Evolutionary conservation across 2,113 vertebrate genomes (phyloP).

Genomic region (Ptyas mucosa): DNA sequence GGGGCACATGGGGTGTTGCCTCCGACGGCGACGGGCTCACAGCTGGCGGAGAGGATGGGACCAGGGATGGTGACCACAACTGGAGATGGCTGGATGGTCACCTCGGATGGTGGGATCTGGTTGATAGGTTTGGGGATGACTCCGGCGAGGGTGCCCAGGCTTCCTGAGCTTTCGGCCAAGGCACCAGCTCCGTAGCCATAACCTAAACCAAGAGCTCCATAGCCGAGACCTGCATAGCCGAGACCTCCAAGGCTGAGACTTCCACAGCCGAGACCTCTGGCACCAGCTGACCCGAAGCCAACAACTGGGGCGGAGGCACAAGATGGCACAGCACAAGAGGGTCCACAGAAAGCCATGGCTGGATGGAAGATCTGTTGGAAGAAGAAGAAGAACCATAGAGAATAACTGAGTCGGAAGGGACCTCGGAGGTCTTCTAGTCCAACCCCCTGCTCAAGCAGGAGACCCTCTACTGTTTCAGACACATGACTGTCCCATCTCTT

Average conservation of each 20-base stretch:
- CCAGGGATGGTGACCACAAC: background rate
- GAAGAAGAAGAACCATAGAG: background rate
- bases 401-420: no score
- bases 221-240: background rate
- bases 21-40: background rate
- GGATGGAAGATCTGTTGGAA: background rate
- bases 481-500: no score
- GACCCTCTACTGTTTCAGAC: no score
- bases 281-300: background rate
- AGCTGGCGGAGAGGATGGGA: background rate
- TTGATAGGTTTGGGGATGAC: background rate
- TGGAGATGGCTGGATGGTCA: background rate
- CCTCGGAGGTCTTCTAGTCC: no score
- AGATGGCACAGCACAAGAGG: background rate
- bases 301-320: background rate
- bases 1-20: background rate
- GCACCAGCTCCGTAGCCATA: background rate
- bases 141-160: background rate
- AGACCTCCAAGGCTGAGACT: background rate
- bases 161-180: fast-evolving
- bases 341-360: background rate
- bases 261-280: background rate
- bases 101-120: background rate
- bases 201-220: no score
- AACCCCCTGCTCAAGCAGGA: no score